These are phyloP conservation scores for Pteruthius melanotis DNA, from an alignment of 2,113 vertebrate genomes.

Conservation along the genomic window DNA sequence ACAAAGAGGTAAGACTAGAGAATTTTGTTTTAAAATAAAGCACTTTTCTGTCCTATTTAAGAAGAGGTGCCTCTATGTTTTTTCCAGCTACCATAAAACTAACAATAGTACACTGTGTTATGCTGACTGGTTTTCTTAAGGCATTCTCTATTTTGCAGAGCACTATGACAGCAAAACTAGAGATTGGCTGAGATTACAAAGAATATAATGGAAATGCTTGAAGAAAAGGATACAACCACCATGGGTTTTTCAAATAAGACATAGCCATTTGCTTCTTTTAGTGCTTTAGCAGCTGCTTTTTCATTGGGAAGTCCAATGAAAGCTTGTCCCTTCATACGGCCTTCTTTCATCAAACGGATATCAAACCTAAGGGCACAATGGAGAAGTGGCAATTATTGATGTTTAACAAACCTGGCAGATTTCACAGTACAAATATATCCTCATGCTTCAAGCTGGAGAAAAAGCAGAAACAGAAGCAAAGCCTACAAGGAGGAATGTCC, in stretches of 20 bases:
- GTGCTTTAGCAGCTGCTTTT: slow-evolving; percentile 88
- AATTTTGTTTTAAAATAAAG: not conserved
- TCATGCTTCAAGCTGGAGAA: not conserved
- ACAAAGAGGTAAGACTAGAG: not conserved
- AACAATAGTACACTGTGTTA: not conserved
- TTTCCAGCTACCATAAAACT: not conserved
- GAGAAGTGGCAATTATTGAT: not conserved
- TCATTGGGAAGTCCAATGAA: slow-evolving; percentile 94
- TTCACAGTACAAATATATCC: not conserved
- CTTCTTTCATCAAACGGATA: slow-evolving; percentile 96
- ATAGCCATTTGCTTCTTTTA: slow-evolving; percentile 93
- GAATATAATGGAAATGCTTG: not conserved
- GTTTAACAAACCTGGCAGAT: not conserved
- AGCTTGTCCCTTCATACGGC: slow-evolving; percentile 98
- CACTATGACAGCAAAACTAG: not conserved
- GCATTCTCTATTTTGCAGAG: not conserved
- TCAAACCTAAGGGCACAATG: slow-evolving; percentile 84
- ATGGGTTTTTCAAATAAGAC: slow-evolving; percentile 91
- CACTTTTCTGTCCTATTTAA: not conserved
- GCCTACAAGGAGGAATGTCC: not conserved
- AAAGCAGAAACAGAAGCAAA: not conserved
- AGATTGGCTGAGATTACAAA: not conserved
- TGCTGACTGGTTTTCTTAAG: not conserved
- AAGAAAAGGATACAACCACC: slow-evolving; percentile 95
- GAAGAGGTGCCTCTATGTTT: not conserved